Conservation (phyloP, 2,888 invertebrate species). For the Halocaridina rubra region DNA sequence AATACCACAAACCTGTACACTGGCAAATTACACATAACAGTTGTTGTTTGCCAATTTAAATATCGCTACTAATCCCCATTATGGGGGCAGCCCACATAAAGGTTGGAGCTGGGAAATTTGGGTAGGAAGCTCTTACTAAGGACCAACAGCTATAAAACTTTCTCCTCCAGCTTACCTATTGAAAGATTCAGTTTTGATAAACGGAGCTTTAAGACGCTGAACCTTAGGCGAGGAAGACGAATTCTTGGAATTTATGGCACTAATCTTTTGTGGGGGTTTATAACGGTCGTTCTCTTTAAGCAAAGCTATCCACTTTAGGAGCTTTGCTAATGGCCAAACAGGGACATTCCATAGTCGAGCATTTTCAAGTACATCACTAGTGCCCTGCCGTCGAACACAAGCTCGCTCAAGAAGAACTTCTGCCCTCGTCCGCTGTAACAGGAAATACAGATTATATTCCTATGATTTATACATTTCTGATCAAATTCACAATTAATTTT, state of each 20-base stretch:
- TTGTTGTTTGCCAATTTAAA: no score
- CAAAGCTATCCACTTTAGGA: slow-evolving; percentile 42
- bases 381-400: slow-evolving; percentile 52
- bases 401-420: slow-evolving; percentile 55
- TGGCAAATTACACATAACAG: no score
- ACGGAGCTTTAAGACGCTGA: slow-evolving; percentile 40
- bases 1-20: no score
- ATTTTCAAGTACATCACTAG: slow-evolving; percentile 56
- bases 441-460: neutral
- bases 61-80: no score
- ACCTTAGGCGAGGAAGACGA: slow-evolving; percentile 41
- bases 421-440: slow-evolving; percentile 47
- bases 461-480: no score
- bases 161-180: slow-evolving; percentile 34
- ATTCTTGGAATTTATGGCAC: slow-evolving; percentile 10
- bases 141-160: no score
- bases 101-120: no score
- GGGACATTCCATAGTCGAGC: slow-evolving; percentile 58
- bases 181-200: slow-evolving; percentile 55
- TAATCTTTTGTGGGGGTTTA: slow-evolving; percentile 20
- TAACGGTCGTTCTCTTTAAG: slow-evolving; percentile 47
- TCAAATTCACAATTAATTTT: no score
- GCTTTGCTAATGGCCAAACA: slow-evolving; percentile 55
- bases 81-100: no score
- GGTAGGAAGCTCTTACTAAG: no score